Evolutionary conservation across 2,113 vertebrate genomes (phyloP).

Genomic region (Rhynchomys soricoides): DNA sequence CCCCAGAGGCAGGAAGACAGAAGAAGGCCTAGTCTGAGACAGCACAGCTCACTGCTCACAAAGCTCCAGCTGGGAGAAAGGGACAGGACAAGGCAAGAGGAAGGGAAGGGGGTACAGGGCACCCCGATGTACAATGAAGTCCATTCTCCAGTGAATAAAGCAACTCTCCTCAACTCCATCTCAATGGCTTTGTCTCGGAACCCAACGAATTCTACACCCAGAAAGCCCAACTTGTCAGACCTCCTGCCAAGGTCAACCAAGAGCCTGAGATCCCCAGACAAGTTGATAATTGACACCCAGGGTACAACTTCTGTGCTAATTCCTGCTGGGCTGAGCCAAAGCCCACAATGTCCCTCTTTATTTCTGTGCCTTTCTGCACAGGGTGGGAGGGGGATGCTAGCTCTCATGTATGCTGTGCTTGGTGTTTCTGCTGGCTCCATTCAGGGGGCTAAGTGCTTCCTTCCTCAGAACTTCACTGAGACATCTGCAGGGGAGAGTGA

Average conservation of each 20-base stretch:
- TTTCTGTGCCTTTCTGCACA: neutral
- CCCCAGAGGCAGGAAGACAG: constrained; percentile 68
- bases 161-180: neutral
- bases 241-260: constrained; percentile 61
- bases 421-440: neutral
- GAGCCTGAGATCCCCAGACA: constrained; percentile 56
- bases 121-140: constrained; percentile 51
- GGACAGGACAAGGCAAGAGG: constrained; percentile 12
- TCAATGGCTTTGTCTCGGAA: constrained; percentile 68
- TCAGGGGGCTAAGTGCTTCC: neutral
- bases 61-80: constrained; percentile 71
- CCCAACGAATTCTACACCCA: constrained; percentile 40
- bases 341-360: constrained; percentile 45
- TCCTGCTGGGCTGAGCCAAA: neutral
- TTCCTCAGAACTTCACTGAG: constrained; percentile 10
- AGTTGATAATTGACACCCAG: neutral
- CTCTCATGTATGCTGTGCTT: neutral
- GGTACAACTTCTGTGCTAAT: neutral
- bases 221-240: constrained; percentile 51
- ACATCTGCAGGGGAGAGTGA: neutral
- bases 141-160: constrained; percentile 64
- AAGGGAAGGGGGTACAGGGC: constrained; percentile 43
- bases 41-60: neutral
- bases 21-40: constrained; percentile 45
- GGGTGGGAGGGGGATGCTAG: neutral